Evolutionary conservation across 2,888 invertebrate genomes (phyloP).

Genomic region (Melolontha melolontha): DNA sequence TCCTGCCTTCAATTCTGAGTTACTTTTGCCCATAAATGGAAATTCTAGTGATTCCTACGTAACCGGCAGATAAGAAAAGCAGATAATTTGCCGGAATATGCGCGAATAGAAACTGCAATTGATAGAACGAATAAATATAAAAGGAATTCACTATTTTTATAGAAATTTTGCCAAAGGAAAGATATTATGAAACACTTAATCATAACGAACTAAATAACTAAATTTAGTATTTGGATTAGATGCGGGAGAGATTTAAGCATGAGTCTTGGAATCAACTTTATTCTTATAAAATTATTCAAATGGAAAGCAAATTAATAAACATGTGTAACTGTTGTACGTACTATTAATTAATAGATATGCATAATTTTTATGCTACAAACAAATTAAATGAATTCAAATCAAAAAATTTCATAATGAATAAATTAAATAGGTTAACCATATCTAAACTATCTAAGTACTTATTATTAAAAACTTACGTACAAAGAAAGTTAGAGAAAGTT

Average conservation of each 20-base stretch:
- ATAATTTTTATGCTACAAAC: too few relatives aligned
- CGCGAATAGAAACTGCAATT: constrained; percentile 27
- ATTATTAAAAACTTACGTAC: not conserved
- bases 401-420: not conserved
- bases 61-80: constrained; percentile 27
- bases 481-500: constrained; percentile 29
- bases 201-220: constrained; percentile 7
- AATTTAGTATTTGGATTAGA: constrained; percentile 10
- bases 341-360: too few relatives aligned
- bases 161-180: constrained; percentile 32
- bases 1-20: constrained; percentile 18
- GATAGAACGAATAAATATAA: constrained; percentile 22
- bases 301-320: too few relatives aligned
- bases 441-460: not conserved
- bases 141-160: constrained; percentile 9
- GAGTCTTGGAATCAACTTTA: too few relatives aligned
- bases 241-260: not conserved
- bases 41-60: constrained; percentile 24
- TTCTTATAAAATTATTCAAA: too few relatives aligned
- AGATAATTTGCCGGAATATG: not conserved
- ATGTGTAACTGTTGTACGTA: too few relatives aligned
- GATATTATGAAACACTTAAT: not conserved
- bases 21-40: constrained; percentile 45
- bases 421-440: constrained; percentile 1
- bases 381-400: too few relatives aligned